Evolutionary conservation across 2,113 vertebrate species (phyloP).

Genomic region (Lepidothrix coronata): DNA sequence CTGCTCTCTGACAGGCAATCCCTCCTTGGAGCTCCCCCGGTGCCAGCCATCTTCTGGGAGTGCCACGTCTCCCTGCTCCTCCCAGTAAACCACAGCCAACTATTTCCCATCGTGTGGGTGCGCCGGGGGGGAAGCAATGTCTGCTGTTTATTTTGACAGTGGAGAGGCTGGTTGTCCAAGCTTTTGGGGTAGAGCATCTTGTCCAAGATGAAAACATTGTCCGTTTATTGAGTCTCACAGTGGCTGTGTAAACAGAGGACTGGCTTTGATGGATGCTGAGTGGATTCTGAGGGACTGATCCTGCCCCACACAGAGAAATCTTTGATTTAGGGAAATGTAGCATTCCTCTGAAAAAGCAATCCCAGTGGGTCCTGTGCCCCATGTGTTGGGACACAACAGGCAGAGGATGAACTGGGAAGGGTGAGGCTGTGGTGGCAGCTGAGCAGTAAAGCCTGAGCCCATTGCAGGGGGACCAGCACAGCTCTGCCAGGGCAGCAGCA

Average conservation of each 20-base stretch:
- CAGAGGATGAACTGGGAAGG: not conserved
- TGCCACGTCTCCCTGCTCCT: not conserved
- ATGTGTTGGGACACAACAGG: accelerated
- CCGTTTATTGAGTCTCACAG: not conserved
- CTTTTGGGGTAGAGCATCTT: not conserved
- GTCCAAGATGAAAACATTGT: not conserved
- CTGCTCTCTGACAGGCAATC: not conserved
- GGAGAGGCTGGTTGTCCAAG: not conserved
- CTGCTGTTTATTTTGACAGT: slow-evolving; percentile 20
- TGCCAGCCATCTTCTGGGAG: not conserved
- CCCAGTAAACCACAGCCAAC: not conserved
- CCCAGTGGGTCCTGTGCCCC: not conserved
- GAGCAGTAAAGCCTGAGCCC: not conserved
- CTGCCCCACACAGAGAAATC: not conserved
- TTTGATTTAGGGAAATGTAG: not conserved
- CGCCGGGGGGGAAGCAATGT: not conserved
- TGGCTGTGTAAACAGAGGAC: not conserved
- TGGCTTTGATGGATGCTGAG: not conserved
- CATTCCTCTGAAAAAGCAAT: not conserved
- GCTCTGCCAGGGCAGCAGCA: not conserved
- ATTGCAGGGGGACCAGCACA: accelerated
- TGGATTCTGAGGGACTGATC: not conserved
- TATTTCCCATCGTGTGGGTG: not conserved
- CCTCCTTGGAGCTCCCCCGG: not conserved
- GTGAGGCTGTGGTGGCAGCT: not conserved